Evolutionary conservation across 2,113 vertebrate genomes (phyloP).

Genomic region (Nyctereutes procyonoides): DNA sequence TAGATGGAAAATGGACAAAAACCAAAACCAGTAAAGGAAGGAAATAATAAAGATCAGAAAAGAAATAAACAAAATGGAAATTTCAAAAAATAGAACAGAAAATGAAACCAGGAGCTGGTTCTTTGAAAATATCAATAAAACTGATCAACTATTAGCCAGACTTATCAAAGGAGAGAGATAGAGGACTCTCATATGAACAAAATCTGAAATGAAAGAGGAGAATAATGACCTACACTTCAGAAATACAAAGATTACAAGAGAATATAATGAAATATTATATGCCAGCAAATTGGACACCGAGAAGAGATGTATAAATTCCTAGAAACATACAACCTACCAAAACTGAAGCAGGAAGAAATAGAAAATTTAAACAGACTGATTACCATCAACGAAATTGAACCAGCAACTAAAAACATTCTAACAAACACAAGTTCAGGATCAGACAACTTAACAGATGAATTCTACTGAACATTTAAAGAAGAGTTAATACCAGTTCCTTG

Average conservation of each 20-base stretch:
- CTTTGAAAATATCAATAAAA: not conserved
- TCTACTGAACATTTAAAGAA: not conserved
- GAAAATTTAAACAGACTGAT: not conserved
- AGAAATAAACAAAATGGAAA: not conserved
- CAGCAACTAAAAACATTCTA: not conserved
- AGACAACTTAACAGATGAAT: not conserved
- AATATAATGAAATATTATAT: not conserved
- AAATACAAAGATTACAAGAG: not conserved
- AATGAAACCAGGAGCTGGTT: not conserved
- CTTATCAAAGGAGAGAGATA: not conserved
- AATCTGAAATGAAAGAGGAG: not conserved
- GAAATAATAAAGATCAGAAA: not conserved
- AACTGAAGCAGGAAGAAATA: not conserved
- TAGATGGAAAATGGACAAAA: not conserved
- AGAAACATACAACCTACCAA: not conserved
- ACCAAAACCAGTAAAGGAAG: not conserved
- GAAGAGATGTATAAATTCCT: not conserved
- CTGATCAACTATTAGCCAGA: not conserved
- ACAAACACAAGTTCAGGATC: not conserved
- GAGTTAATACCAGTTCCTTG: not conserved
- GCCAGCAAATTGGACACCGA: not conserved
- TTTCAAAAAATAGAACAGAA: not conserved
- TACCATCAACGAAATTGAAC: not conserved
- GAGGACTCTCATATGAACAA: not conserved
- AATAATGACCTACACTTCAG: not conserved